These are phyloP conservation scores for Plebejus argus DNA, from an alignment of 2,888 invertebrate genomes.

Conservation along the genomic window DNA sequence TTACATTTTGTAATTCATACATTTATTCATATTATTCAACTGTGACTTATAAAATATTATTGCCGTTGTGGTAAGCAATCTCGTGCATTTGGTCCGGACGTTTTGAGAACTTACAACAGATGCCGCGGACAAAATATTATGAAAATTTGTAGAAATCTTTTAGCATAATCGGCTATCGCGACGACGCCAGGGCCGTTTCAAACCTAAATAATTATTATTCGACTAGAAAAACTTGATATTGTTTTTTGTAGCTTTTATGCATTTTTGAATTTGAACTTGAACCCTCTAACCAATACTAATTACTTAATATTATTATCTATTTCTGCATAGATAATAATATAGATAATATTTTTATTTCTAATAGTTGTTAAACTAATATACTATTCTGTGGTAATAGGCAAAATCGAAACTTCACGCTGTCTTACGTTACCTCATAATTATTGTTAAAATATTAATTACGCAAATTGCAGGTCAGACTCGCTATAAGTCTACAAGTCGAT, in stretches of 20 bases:
- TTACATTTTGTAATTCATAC: not conserved
- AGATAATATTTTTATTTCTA: too few relatives aligned
- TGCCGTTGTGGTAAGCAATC: slow-evolving; percentile 1
- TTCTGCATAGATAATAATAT: too few relatives aligned
- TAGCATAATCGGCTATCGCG: not conserved
- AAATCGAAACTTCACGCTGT: not conserved
- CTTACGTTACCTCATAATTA: slow-evolving; percentile 1
- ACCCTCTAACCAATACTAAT: too few relatives aligned
- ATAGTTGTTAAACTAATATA: too few relatives aligned
- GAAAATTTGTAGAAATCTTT: not conserved
- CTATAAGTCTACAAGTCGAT: slow-evolving; percentile 18
- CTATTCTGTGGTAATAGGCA: not conserved
- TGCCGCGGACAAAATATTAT: not conserved
- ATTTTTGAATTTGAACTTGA: too few relatives aligned
- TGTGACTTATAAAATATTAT: slow-evolving; percentile 4
- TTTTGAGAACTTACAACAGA: slow-evolving; percentile 10
- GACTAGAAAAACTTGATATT: too few relatives aligned
- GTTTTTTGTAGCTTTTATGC: too few relatives aligned
- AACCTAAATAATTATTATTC: not conserved
- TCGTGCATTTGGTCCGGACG: not conserved
- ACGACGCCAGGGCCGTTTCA: too few relatives aligned
- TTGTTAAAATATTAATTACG: slow-evolving; percentile 22
- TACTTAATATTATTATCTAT: too few relatives aligned
- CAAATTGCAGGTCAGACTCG: slow-evolving; percentile 22
- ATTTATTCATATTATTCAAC: not conserved